Evolutionary conservation across 2,797 vertebrate genomes (phyloP).

Genomic region (Eremophila alpestris): DNA sequence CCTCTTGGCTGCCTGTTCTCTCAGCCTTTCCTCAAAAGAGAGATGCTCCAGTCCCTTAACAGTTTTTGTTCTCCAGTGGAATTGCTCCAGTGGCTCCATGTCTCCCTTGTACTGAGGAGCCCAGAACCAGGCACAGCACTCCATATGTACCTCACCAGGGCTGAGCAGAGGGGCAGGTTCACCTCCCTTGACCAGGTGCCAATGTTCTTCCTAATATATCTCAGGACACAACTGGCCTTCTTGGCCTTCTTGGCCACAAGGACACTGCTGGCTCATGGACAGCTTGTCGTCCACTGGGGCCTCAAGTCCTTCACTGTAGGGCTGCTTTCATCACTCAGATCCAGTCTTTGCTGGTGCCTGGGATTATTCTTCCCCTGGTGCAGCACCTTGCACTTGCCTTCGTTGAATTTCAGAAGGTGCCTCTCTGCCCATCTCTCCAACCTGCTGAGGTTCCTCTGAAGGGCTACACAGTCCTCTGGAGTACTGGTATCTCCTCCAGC

Average conservation of each 20-base stretch:
- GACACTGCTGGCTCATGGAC: neutral
- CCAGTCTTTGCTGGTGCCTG: neutral
- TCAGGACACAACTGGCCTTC: rapidly evolving
- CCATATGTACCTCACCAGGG: neutral
- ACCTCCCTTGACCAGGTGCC: too few relatives aligned
- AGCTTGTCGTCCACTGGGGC: neutral
- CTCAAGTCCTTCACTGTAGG: neutral
- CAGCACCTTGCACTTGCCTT: neutral
- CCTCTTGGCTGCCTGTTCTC: neutral
- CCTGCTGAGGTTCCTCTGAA: neutral
- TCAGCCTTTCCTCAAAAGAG: neutral
- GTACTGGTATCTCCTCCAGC: neutral
- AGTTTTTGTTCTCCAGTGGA: neutral
- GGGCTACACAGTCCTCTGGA: neutral
- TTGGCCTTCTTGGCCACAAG: neutral
- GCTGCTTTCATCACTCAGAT: neutral
- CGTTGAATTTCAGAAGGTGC: neutral
- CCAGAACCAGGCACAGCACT: neutral
- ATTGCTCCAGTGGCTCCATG: rapidly evolving
- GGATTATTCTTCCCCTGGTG: neutral
- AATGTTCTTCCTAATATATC: neutral
- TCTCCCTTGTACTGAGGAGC: neutral
- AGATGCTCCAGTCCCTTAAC: neutral
- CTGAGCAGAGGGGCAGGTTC: neutral
- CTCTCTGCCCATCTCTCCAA: neutral